Conservation (phyloP, 1,140 invertebrate species). For the Apis dorsata region DNA sequence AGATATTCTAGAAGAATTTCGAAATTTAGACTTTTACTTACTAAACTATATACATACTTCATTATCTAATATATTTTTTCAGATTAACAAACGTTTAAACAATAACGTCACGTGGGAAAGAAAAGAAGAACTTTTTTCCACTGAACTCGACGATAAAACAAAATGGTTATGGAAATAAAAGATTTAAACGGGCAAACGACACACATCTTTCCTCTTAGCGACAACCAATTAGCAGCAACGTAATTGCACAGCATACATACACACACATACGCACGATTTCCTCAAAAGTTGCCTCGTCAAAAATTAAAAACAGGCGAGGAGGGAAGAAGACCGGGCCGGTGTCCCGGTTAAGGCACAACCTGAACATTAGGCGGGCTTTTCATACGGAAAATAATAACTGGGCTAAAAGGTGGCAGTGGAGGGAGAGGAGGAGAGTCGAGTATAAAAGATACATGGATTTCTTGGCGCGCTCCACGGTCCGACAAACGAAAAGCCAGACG, state of each 20-base stretch:
- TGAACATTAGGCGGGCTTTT: slow-evolving; percentile 34
- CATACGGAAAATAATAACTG: slow-evolving; percentile 50
- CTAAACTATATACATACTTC: too few species aligned
- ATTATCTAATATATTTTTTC: too few species aligned
- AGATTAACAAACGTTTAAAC: too few species aligned
- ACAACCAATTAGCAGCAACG: neutral
- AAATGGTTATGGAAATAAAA: too few species aligned
- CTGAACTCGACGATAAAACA: too few species aligned
- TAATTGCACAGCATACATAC: neutral
- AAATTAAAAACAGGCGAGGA: neutral
- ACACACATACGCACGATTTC: neutral
- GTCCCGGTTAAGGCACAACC: slow-evolving; percentile 33
- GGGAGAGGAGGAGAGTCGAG: neutral
- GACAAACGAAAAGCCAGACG: slow-evolving; percentile 33
- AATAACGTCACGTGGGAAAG: too few species aligned
- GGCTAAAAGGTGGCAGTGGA: slow-evolving; percentile 11
- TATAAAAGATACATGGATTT: slow-evolving; percentile 52
- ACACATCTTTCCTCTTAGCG: neutral
- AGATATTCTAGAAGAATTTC: too few species aligned
- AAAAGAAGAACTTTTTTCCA: too few species aligned
- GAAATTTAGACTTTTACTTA: too few species aligned
- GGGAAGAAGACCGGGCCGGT: slow-evolving; percentile 2
- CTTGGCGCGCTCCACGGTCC: slow-evolving; percentile 21
- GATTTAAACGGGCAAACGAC: neutral
- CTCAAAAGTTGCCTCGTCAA: too few species aligned